Evolutionary conservation across 2,113 vertebrate species (phyloP).

Genomic region (Choloepus hoffmanni): DNA sequence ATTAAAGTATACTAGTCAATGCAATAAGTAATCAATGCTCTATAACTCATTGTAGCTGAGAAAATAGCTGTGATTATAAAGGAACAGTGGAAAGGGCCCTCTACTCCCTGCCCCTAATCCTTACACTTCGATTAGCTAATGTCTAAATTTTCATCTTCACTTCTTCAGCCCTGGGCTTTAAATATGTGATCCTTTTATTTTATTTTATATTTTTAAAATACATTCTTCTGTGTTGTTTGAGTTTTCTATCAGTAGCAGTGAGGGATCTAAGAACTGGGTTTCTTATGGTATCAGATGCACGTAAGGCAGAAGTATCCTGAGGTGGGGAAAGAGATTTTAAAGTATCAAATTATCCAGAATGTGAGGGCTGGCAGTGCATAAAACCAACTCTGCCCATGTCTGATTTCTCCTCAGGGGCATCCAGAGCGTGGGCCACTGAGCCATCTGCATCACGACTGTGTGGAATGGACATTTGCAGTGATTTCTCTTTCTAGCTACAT

Average conservation of each 20-base stretch:
- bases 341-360: not conserved
- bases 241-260: not conserved
- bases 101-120: not conserved
- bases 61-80: constrained; percentile 45
- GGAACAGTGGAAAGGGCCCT: not conserved
- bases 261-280: constrained; percentile 13
- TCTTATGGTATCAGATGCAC: not conserved
- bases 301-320: not conserved
- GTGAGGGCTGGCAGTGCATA: not conserved
- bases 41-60: constrained; percentile 36
- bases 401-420: not conserved
- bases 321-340: not conserved
- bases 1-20: constrained; percentile 43
- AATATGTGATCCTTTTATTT: not conserved
- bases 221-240: not conserved
- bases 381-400: not conserved
- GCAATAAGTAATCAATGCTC: constrained; percentile 31
- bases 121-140: constrained; percentile 9
- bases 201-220: not conserved
- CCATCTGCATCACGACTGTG: not conserved
- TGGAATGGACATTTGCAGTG: not conserved
- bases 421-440: not conserved
- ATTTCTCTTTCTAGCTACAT: not conserved
- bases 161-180: not conserved
- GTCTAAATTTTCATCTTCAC: constrained; percentile 50